phyloP scores from a whole-genome alignment of 2,113 vertebrate species.

The Marmota flaviventris region DNA sequence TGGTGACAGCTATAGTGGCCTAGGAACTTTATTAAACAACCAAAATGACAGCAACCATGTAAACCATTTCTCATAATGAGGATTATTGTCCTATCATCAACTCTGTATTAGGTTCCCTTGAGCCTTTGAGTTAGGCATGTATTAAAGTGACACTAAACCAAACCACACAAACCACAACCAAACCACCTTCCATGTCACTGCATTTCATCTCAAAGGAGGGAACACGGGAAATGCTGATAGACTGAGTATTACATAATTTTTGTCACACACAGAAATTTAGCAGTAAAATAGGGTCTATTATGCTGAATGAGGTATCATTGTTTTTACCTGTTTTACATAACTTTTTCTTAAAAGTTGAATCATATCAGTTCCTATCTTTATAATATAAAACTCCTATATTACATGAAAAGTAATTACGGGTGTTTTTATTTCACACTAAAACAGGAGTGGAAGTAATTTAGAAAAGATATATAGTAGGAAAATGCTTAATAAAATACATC shows the following conservation, averaged over 20 bases:
- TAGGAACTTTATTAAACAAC: background rate
- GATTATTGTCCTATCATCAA: background rate
- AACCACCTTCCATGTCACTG: background rate
- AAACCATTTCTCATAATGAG: background rate
- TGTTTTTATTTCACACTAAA: background rate
- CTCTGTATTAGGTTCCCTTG: too few relatives aligned
- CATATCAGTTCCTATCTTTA: background rate
- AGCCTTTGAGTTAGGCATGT: background rate
- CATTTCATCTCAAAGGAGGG: background rate
- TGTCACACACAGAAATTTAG: background rate
- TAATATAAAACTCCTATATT: background rate
- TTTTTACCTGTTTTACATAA: background rate
- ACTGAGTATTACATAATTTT: background rate
- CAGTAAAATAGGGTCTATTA: background rate
- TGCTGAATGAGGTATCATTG: background rate
- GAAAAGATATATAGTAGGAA: background rate
- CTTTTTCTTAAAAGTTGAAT: constrained; percentile 20
- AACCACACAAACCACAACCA: background rate
- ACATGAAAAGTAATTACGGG: background rate
- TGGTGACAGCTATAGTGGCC: background rate
- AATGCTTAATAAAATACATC: constrained; percentile 29
- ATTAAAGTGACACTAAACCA: background rate
- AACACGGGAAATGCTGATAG: background rate
- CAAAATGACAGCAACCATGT: background rate
- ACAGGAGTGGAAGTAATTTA: background rate